A percentile compares a stretch with the other conserved stretches of the same genome.
Conservation (phyloP, 1,140 invertebrate genomes). For the Magallana gigas region DNA sequence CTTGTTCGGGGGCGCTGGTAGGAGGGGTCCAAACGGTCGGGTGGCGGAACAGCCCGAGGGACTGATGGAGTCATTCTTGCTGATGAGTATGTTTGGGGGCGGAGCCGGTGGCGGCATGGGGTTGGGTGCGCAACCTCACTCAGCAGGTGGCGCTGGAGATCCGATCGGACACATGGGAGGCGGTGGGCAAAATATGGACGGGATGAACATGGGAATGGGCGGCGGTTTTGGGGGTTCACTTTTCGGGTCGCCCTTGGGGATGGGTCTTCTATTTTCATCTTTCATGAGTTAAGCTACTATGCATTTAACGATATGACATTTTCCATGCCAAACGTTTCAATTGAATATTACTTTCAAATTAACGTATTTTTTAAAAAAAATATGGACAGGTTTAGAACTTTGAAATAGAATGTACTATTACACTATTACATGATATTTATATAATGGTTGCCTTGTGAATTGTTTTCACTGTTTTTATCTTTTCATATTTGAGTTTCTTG, state of each 20-base stretch:
- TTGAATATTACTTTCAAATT: too few relatives aligned
- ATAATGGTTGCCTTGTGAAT: too few relatives aligned
- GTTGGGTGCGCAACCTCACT: background rate
- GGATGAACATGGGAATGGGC: background rate
- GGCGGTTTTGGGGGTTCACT: background rate
- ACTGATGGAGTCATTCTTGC: constrained; percentile 13
- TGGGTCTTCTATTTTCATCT: constrained; percentile 8
- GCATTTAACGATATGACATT: too few relatives aligned
- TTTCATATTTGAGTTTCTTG: too few relatives aligned
- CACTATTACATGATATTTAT: too few relatives aligned
- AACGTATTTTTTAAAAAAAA: too few relatives aligned
- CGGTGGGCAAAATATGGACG: constrained; percentile 10
- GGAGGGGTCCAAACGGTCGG: background rate
- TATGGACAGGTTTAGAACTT: too few relatives aligned
- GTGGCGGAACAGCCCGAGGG: background rate
- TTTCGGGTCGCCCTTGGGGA: background rate
- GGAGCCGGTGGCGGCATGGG: background rate
- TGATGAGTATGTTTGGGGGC: constrained; percentile 28
- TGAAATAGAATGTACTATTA: too few relatives aligned
- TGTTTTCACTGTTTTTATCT: too few relatives aligned
- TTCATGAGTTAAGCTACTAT: background rate
- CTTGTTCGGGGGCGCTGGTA: background rate
- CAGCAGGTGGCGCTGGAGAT: background rate
- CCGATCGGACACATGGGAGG: constrained; percentile 8
- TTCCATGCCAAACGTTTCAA: too few relatives aligned